phyloP scores from a whole-genome alignment of 1,140 invertebrate species.

The Solenopsis invicta region DNA sequence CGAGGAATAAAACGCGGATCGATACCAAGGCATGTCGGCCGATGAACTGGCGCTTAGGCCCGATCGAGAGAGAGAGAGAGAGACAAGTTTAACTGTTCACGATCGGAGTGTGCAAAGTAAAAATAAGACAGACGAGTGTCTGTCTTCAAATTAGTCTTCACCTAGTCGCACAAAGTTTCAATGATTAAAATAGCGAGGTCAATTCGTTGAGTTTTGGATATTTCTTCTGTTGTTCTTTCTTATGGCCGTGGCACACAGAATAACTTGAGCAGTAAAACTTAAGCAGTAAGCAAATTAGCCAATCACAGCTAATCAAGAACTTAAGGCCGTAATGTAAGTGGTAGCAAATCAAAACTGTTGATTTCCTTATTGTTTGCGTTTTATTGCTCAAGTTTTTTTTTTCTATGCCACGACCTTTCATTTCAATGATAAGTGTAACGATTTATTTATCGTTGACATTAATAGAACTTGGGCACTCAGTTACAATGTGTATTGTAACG shows the following conservation, averaged over 20 bases:
- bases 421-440: not conserved
- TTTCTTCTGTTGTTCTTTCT: not conserved
- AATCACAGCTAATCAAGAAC: too few species aligned
- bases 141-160: constrained; percentile 11
- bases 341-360: too few species aligned
- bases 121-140: not conserved
- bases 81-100: not conserved
- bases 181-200: not conserved
- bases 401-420: too few species aligned
- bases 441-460: not conserved
- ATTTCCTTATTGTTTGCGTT: too few species aligned
- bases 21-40: constrained; percentile 36
- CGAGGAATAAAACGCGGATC: constrained; percentile 16
- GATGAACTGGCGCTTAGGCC: constrained; percentile 31
- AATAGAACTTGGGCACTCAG: not conserved
- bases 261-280: too few species aligned
- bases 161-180: not conserved
- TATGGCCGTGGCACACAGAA: not conserved
- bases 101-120: not conserved
- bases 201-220: not conserved
- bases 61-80: not conserved
- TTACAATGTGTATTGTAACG: not conserved
- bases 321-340: too few species aligned
- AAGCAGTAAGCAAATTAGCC: too few species aligned
- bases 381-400: too few species aligned